Evolutionary conservation across 35 echinoderm and acorn worm species (phyloP).

Genomic region (Strongylocentrotus purpuratus): DNA sequence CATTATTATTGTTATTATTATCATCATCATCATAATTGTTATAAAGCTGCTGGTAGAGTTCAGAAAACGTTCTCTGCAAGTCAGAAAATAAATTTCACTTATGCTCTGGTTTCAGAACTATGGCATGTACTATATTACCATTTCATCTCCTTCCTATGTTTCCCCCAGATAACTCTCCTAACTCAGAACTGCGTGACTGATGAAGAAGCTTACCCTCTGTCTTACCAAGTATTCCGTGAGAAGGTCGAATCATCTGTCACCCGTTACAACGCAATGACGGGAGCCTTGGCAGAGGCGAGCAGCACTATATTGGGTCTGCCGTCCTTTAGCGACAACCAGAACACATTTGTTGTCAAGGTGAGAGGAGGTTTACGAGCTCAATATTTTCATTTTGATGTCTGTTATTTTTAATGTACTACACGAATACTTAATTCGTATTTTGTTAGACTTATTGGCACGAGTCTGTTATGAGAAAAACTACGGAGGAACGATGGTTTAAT

Average conservation of each 20-base stretch:
- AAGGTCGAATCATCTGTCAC: conserved; percentile 5
- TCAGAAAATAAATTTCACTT: too few species aligned
- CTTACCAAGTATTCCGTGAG: conserved; percentile 68
- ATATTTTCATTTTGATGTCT: too few species aligned
- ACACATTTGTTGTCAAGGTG: conserved; percentile 65
- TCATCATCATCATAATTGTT: too few species aligned
- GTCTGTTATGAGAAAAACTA: too few species aligned
- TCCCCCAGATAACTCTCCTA: neutral
- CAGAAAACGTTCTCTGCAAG: too few species aligned
- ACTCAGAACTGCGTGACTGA: conserved; percentile 78
- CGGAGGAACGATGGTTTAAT: too few species aligned
- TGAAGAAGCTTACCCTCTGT: conserved; percentile 79
- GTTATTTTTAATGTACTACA: too few species aligned
- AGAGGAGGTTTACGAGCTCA: neutral
- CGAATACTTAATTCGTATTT: too few species aligned
- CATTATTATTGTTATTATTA: too few species aligned
- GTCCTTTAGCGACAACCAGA: conserved; percentile 5
- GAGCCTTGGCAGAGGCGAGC: conserved; percentile 47
- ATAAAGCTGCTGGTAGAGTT: too few species aligned
- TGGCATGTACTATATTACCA: neutral
- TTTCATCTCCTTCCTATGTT: neutral
- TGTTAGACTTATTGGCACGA: too few species aligned
- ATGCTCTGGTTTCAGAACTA: too few species aligned
- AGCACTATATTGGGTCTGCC: conserved; percentile 46
- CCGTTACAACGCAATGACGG: conserved; percentile 35